Evolutionary conservation across 2,888 invertebrate genomes (phyloP).

Genomic region (Eugnorisma glareosa): DNA sequence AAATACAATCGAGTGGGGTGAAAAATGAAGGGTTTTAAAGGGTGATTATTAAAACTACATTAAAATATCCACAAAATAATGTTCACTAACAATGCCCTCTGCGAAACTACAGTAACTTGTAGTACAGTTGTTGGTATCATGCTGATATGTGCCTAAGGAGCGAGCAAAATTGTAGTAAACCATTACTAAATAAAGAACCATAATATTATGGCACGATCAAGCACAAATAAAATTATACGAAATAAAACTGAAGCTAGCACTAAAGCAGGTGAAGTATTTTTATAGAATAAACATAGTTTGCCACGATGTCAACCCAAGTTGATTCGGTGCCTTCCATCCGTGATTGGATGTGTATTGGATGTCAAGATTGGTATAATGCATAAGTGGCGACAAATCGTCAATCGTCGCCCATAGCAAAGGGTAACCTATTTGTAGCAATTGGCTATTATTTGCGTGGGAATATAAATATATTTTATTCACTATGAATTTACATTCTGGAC

Average conservation of each 20-base stretch:
- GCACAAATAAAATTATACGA: no score
- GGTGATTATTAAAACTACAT: neutral
- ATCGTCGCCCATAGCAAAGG: slow-evolving; percentile 48
- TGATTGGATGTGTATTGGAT: slow-evolving; percentile 51
- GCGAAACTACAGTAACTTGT: neutral
- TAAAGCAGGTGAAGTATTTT: neutral
- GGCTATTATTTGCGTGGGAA: slow-evolving; percentile 57
- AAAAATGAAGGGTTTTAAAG: no score
- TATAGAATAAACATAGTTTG: neutral
- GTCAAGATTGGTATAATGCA: slow-evolving; percentile 53
- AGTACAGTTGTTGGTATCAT: neutral
- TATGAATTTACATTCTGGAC: neutral
- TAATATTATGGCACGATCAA: neutral
- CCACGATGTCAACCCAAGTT: slow-evolving; percentile 19
- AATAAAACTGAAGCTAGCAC: no score
- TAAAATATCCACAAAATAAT: neutral
- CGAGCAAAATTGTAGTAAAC: neutral
- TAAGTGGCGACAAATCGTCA: slow-evolving; percentile 65
- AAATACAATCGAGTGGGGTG: no score
- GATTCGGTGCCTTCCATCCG: slow-evolving; percentile 9
- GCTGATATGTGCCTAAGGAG: no score
- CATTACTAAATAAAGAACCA: no score
- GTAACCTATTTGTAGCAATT: slow-evolving; percentile 57
- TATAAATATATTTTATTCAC: slow-evolving; percentile 38
- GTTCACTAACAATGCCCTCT: no score